Base-by-base conservation (phyloP, 1,140 invertebrate species). In the Drosophila suzukii region DNA sequence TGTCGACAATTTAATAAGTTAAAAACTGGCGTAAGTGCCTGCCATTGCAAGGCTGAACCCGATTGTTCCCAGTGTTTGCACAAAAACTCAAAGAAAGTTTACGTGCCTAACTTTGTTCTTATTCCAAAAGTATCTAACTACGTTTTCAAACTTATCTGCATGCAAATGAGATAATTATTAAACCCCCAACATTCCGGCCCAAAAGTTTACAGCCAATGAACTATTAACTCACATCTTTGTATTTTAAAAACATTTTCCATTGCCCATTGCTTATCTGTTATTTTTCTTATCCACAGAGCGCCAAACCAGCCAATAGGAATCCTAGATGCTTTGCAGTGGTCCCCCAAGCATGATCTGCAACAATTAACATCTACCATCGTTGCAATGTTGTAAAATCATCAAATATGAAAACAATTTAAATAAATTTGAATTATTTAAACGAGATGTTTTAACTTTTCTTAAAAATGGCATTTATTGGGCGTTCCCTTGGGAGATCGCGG, bases 1-100 rank as follows among this genome's bases (percentile, higher is more conserved):
- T 36, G 27, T 20, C 27, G 13, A 30, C 51, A 68, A 47, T 34
- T 38, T 10, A 70, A 39, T 51, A 27, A 20, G 71, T 32, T 63
- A 30, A 58, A 75, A 46, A 34, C 49, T 79, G 70, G 44, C 70
- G 81, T 80, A 84, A 83, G 81, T 84, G 32, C 63, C 36, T 71
- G 59, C 46, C 30, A 36, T n/a, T 30, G 44, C 47, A 56, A 34
- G 51, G 38, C 36, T 34, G 44, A 46, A 38, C 49, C 41, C 51
- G 50, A 58, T 20, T 43, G 17, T 30, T 56, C 39, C 50, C 15
- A 10, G 27, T 53, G 27, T 53, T 51, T 65, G 27, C 39, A 38
- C 39, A 17, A 43, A 20, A 30, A 32, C 43, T 30, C 49, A 13
- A 53, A 30, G 17, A 47, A 20, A 38, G 51, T 53, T 12, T n/a